Conservation (phyloP, 1,140 invertebrate species). For the Latrodectus geometricus region DNA sequence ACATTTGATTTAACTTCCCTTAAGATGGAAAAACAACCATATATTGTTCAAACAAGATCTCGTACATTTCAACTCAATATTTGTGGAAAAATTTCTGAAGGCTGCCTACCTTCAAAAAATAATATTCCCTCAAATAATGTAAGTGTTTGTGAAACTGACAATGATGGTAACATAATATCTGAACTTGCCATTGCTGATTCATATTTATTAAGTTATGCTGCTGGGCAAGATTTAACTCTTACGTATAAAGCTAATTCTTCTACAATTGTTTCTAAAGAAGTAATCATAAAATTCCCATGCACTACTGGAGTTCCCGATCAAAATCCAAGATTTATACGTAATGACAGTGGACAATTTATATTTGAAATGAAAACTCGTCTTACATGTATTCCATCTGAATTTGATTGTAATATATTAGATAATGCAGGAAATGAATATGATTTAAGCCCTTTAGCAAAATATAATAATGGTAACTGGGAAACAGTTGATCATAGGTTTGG, state of each 20-base stretch:
- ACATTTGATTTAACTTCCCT: constrained; percentile 43
- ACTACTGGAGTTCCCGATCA: constrained; percentile 12
- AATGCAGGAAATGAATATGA: constrained; percentile 56
- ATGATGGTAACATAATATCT: neutral
- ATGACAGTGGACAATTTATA: constrained; percentile 61
- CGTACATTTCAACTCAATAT: constrained; percentile 42
- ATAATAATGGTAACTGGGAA: constrained; percentile 32
- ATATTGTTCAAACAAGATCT: constrained; percentile 16
- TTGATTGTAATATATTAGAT: constrained; percentile 47
- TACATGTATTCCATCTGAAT: constrained; percentile 64
- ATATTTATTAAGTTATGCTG: constrained; percentile 31
- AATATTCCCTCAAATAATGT: constrained; percentile 7
- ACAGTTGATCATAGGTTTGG: neutral
- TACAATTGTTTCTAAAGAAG: neutral
- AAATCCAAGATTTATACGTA: constrained; percentile 12
- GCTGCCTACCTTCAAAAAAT: neutral
- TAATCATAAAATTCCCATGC: constrained; percentile 37
- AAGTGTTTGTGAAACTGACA: constrained; percentile 42
- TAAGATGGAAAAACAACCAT: constrained; percentile 1
- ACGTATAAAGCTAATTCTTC: constrained; percentile 32
- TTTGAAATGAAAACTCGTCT: constrained; percentile 68
- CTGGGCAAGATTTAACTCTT: constrained; percentile 26
- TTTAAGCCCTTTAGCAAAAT: constrained; percentile 22
- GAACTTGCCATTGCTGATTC: constrained; percentile 16
- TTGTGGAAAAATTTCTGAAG: constrained; percentile 37